Evolutionary conservation across 2,888 invertebrate species (phyloP), one percentile per base, ranked within the genome.

Genomic region (Tupiocoris notatus): DNA sequence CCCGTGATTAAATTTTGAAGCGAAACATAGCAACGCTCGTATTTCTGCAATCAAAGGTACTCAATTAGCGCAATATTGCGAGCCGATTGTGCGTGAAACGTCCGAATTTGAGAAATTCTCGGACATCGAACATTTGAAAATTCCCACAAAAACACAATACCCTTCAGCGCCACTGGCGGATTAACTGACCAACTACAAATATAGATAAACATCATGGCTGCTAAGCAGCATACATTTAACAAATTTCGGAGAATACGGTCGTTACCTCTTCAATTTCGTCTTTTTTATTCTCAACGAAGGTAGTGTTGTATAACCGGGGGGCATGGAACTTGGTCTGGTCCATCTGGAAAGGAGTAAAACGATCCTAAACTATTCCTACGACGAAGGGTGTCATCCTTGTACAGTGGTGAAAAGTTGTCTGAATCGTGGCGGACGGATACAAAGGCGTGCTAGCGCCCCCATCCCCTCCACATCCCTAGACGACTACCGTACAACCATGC

Each of bases 261-360:
- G 17, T 88, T 91, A 94, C 94, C 93, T 94, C 94, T 85, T 94
- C 94, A 85, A 92, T 88, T 86, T 94, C 94, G 88, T 94, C 94
- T 90, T 91, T 81, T 79, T 81, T 92, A 87, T 90, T 90, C 88
- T 94, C 94, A 85, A 94, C 91, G 84, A 90, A 88, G 84, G 91
- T 90, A 85, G 90, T 91, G 87, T 90, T 87, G 87, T 93, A 92
- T 86, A 94, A 88, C 87, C 91, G 92, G 83, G 91, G 91, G 80
- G 83, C 81, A 79, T 83, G 83, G 80, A 83, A 80, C 84, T 84
- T 84, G 78, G 83, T 81, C 81, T 84, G 84, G 82, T 85, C 85
- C 85, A 85, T 85, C 80, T 78, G 79, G 78, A 78, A 75, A 21
- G 17, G 64, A 22, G 58, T 39, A 22, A 65, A 71, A 75, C 64